Conservation (phyloP, 2,797 vertebrate genomes). For the Myotis daubentonii region DNA sequence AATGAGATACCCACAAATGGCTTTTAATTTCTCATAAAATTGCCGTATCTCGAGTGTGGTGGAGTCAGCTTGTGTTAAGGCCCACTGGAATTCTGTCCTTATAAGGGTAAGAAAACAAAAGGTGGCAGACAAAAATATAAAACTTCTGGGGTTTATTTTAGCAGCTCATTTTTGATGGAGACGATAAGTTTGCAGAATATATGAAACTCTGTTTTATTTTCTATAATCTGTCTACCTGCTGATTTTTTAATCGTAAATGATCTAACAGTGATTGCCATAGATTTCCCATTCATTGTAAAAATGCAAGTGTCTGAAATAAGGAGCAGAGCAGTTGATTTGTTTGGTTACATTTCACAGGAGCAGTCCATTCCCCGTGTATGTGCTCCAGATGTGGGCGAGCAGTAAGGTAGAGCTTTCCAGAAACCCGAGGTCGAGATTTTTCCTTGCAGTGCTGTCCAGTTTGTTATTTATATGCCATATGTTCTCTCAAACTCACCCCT, state of each 20-base stretch:
- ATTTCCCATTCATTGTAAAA: slow-evolving; percentile 84
- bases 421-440: slow-evolving; percentile 67
- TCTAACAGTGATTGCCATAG: slow-evolving; percentile 78
- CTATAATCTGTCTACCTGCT: slow-evolving; percentile 84
- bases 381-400: slow-evolving; percentile 84
- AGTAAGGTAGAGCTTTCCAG: slow-evolving; percentile 66
- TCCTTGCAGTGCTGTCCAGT: slow-evolving; percentile 51
- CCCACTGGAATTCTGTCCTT: not conserved
- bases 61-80: not conserved
- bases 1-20: not conserved
- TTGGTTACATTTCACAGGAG: slow-evolving; percentile 84
- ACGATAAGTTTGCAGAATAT: slow-evolving; percentile 74
- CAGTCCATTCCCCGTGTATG: slow-evolving; percentile 64
- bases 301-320: slow-evolving; percentile 84
- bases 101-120: slow-evolving; percentile 68
- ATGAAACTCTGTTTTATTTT: slow-evolving; percentile 82
- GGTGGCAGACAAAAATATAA: slow-evolving; percentile 74
- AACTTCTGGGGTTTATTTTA: slow-evolving; percentile 81
- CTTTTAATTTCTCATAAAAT: slow-evolving; percentile 25
- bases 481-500: slow-evolving; percentile 23
- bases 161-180: slow-evolving; percentile 81
- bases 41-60: not conserved
- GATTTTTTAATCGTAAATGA: slow-evolving; percentile 83
- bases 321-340: slow-evolving; percentile 83
- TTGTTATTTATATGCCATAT: slow-evolving; percentile 61